phyloP scores from a whole-genome alignment of 2,113 vertebrate species.

The Sylvilagus bachmani region DNA sequence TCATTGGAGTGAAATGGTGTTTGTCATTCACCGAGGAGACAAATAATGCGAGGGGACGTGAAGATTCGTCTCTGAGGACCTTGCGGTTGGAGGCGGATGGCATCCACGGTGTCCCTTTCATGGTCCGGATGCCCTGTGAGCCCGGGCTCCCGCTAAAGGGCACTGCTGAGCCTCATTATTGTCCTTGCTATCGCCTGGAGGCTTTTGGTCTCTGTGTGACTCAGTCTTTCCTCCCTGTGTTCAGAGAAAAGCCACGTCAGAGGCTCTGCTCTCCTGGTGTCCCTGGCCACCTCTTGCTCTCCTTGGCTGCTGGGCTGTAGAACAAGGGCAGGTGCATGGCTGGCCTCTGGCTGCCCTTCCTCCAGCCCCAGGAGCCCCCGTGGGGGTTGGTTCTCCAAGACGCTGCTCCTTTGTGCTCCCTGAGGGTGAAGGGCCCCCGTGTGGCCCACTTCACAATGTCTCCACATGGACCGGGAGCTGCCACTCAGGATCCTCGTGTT shows the following conservation, averaged over 20 bases:
- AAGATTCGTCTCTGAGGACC: neutral
- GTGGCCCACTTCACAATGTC: too few relatives aligned
- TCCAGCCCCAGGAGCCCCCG: neutral
- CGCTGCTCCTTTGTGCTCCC: neutral
- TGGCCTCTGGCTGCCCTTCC: conserved; percentile 23
- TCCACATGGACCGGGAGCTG: neutral
- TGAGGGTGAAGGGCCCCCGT: rapidly evolving
- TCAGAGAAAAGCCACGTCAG: neutral
- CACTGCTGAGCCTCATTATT: neutral
- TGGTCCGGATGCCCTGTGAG: neutral
- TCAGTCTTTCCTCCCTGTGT: neutral
- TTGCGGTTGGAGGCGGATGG: neutral
- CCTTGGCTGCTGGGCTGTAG: too few relatives aligned
- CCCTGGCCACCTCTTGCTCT: neutral
- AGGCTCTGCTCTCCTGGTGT: neutral
- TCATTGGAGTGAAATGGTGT: neutral
- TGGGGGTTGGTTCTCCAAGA: neutral
- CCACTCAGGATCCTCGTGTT: neutral
- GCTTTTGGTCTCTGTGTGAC: neutral
- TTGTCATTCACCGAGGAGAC: conserved; percentile 33
- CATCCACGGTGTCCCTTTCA: neutral
- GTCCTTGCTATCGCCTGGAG: neutral
- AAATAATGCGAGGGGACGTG: neutral
- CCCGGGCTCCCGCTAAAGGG: neutral
- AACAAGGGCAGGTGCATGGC: neutral